A percentile compares a stretch with the other conserved stretches of the same genome.
Evolutionary conservation across 2,113 vertebrate genomes (phyloP).

Genomic region (Lepisosteus oculatus): DNA sequence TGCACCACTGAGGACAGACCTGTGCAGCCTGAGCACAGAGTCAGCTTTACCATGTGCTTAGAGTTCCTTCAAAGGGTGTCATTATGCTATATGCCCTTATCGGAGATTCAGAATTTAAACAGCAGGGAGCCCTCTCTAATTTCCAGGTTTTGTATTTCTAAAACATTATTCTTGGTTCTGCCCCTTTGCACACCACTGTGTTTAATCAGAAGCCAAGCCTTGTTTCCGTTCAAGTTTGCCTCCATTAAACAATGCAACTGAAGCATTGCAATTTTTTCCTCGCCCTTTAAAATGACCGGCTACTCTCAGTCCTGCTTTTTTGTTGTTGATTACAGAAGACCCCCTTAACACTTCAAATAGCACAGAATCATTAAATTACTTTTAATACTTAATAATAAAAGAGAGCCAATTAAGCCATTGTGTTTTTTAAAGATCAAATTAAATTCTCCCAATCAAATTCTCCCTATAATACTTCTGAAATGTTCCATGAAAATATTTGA

Average conservation of each 20-base stretch:
- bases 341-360: too few species aligned
- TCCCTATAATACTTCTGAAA: too few species aligned
- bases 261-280: neutral
- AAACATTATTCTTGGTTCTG: neutral
- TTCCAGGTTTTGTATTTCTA: conserved; percentile 10
- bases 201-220: neutral
- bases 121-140: conserved; percentile 1
- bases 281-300: neutral
- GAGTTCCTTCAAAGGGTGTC: neutral
- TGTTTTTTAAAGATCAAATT: too few species aligned
- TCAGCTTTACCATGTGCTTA: neutral
- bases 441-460: too few species aligned
- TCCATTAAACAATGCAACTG: neutral
- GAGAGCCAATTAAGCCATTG: too few species aligned
- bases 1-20: neutral
- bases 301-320: too few species aligned
- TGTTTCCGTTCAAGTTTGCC: neutral
- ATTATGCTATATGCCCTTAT: neutral
- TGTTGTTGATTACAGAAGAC: too few species aligned
- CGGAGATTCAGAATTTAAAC: neutral
- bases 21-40: neutral
- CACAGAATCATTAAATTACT: too few species aligned
- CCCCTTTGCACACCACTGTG: neutral
- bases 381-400: too few species aligned
- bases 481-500: too few species aligned